Conservation (phyloP, 1,140 invertebrate genomes). For the Mercenaria mercenaria region DNA sequence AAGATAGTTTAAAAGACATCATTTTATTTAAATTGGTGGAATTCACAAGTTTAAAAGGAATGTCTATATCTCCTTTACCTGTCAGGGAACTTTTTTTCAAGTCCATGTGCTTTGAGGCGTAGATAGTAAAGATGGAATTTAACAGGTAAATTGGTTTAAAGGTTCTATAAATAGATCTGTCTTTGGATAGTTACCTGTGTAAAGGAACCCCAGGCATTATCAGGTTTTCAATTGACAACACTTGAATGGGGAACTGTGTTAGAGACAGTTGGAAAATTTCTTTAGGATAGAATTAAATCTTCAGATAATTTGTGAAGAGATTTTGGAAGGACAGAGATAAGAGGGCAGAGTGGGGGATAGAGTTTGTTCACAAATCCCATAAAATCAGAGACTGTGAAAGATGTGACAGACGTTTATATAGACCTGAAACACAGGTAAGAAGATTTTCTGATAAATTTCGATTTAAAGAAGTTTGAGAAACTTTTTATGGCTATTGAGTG, state of each 20-base stretch:
- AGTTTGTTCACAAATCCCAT: not conserved
- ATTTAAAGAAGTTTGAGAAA: not conserved
- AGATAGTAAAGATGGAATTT: constrained; percentile 58
- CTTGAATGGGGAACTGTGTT: constrained; percentile 49
- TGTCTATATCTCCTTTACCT: constrained; percentile 10
- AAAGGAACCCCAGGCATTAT: constrained; percentile 51
- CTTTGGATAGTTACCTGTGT: constrained; percentile 53
- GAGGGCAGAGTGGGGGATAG: not conserved
- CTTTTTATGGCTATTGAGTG: not conserved
- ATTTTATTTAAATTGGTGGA: constrained; percentile 9
- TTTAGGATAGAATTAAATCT: constrained; percentile 19
- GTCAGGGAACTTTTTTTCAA: constrained; percentile 21
- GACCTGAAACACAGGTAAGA: constrained; percentile 2
- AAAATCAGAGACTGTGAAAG: constrained; percentile 10
- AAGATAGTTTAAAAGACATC: not conserved
- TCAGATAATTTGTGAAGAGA: constrained; percentile 12
- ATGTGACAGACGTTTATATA: not conserved
- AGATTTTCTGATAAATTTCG: constrained; percentile 21
- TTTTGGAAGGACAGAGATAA: constrained; percentile 6
- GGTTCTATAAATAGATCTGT: constrained; percentile 52
- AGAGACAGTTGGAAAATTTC: not conserved
- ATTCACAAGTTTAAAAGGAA: not conserved
- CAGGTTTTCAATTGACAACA: constrained; percentile 40
- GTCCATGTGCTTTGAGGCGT: constrained; percentile 34
- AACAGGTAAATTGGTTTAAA: constrained; percentile 56